Conservation (phyloP, 2,797 vertebrate genomes). For the Sorex maritimensis region DNA sequence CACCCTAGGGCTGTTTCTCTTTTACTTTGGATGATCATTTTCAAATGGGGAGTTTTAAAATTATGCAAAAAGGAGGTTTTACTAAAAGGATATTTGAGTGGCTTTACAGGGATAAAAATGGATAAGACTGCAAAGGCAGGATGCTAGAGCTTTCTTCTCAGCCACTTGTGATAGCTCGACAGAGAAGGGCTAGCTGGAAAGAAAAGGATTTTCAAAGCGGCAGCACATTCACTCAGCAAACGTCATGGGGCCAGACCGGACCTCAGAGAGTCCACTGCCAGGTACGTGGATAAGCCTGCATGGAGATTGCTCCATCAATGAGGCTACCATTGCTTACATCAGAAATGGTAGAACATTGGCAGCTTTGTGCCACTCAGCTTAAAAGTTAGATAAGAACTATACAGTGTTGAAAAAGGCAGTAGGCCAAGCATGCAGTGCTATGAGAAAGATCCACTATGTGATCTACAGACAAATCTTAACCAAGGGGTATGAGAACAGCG, state of each 20-base stretch:
- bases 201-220: neutral
- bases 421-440: neutral
- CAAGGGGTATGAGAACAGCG: neutral
- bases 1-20: conserved; percentile 57
- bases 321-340: neutral
- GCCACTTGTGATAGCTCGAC: neutral
- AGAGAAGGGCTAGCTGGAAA: neutral
- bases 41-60: conserved; percentile 68
- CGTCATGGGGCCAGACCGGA: neutral
- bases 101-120: conserved; percentile 43
- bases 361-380: neutral
- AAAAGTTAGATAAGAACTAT: neutral
- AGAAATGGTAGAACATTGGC: neutral
- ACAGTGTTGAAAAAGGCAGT: neutral
- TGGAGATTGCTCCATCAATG: neutral
- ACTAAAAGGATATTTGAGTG: neutral
- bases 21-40: conserved; percentile 75
- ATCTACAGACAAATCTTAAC: neutral
- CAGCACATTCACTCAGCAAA: neutral
- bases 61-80: conserved; percentile 52
- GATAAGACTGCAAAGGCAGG: neutral
- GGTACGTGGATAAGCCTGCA: neutral
- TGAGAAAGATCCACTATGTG: neutral
- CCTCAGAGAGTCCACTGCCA: fast-evolving
- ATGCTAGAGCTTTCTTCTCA: neutral